Percentiles rank a stretch among this genome's conserved stretches.
Evolutionary conservation across 2,888 invertebrate species (phyloP).

Genomic region (Xylota segnis): DNA sequence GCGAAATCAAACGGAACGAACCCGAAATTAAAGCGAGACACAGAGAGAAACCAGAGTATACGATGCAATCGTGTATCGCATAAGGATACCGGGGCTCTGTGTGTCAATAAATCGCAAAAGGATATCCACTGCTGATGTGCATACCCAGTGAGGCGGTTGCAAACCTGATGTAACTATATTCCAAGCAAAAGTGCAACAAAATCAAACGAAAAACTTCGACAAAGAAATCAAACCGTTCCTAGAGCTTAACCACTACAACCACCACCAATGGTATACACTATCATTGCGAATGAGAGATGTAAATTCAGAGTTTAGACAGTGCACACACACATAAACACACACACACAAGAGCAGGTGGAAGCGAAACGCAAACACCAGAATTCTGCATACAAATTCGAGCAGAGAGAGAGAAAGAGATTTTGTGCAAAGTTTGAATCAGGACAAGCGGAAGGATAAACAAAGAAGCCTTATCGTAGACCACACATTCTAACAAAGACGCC

Average conservation of each 20-base stretch:
- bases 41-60: conserved; percentile 34
- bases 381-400: conserved; percentile 26
- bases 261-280: conserved; percentile 19
- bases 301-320: conserved; percentile 49
- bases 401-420: conserved; percentile 23
- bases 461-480: conserved; percentile 70
- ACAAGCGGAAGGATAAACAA: conserved; percentile 75
- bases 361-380: conserved; percentile 59
- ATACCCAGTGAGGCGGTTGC: conserved; percentile 44
- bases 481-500: conserved; percentile 33
- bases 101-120: conserved; percentile 73
- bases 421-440: conserved; percentile 69
- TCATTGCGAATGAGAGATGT: conserved; percentile 61
- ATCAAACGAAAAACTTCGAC: conserved; percentile 65
- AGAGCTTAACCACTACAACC: conserved; percentile 62
- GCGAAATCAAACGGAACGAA: conserved; percentile 76
- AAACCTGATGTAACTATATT: conserved; percentile 50
- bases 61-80: conserved; percentile 59
- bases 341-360: conserved; percentile 54
- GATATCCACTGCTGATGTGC: conserved; percentile 73
- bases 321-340: not conserved
- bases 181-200: conserved; percentile 61
- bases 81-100: conserved; percentile 51
- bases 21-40: conserved; percentile 72
- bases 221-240: conserved; percentile 73